phyloP scores from a whole-genome alignment of 2,113 vertebrate genomes.

The Aspidoscelis tigris region DNA sequence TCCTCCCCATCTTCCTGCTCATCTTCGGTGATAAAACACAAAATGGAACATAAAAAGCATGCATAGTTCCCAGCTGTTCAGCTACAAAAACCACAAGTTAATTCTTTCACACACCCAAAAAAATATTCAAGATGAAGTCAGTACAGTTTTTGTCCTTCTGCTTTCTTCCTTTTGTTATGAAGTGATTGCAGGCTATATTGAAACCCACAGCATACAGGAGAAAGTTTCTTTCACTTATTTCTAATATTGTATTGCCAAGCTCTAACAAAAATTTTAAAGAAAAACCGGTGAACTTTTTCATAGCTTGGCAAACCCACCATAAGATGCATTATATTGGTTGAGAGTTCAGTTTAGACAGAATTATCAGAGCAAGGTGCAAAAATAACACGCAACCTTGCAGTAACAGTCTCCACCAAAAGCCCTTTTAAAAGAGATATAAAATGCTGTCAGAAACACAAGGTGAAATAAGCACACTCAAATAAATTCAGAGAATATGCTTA shows the following conservation, averaged over 20 bases:
- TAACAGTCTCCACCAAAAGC: background rate
- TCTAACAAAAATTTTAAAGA: rapidly evolving
- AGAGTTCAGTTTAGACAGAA: background rate
- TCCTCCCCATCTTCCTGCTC: background rate
- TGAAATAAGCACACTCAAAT: constrained; percentile 21
- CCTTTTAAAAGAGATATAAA: background rate
- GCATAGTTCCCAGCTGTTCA: background rate
- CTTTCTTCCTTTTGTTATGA: background rate
- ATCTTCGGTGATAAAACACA: background rate
- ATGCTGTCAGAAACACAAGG: constrained; percentile 20
- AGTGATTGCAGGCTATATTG: background rate
- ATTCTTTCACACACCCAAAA: background rate
- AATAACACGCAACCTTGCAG: background rate
- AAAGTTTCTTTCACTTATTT: background rate
- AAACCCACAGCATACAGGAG: rapidly evolving
- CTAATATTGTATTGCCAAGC: background rate
- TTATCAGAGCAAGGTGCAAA: constrained; percentile 17
- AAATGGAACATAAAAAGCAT: background rate
- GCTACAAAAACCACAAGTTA: rapidly evolving
- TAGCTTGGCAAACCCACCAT: background rate
- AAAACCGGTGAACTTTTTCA: background rate
- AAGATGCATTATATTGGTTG: background rate
- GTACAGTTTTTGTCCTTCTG: background rate
- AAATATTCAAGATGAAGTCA: background rate
- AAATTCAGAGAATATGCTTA: constrained; percentile 33